Evolutionary conservation across 2,888 invertebrate genomes (phyloP), one percentile per base, ranked within the genome.

Genomic region (Pseudanteris insignis): DNA sequence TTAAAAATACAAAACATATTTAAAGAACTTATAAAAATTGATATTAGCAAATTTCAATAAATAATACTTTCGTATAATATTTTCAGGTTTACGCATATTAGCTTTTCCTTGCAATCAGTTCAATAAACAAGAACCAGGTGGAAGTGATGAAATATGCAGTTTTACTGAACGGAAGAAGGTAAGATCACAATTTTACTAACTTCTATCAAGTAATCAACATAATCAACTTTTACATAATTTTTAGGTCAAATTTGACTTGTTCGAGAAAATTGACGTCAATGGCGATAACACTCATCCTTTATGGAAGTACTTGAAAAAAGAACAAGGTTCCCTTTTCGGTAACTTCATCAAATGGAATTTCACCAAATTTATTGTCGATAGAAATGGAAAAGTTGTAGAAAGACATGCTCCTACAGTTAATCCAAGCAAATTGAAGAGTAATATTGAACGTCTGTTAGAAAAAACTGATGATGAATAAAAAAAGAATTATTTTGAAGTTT

Each of bases 61-160:
- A n/a, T n/a, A n/a, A n/a, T n/a, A n/a, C n/a, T n/a, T n/a, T n/a
- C n/a, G n/a, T n/a, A n/a, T n/a, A n/a, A n/a, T n/a, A n/a, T 10
- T 32, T 48, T 13, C 82, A 85, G 88, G 92, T 61, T 81, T 94
- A 28, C 85, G 86, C 67, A 91, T 94, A 68, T 83, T 93, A 58
- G 92, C 88, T 1, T 94, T 94, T 78, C 94, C 94, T 0, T 93
- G 93, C 81, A 93, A 94, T 77, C 93, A 94, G 77, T 94, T 94
- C 72, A 86, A 84, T 13, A 86, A 86, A 0, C 86, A 89, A 72
- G 89, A 89, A 70, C 88, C 89, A 0, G 89, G 89, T 0, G 81
- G 80, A 54, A 70, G 84, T 10, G 87, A 86, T 5, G 85, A 86
- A 24, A 87, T 89, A 67, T 86, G 86, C 36, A 85, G 84, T 68